These are phyloP conservation scores for Drosophila rufa DNA, from an alignment of 1,140 invertebrate species.

Conservation along the genomic window DNA sequence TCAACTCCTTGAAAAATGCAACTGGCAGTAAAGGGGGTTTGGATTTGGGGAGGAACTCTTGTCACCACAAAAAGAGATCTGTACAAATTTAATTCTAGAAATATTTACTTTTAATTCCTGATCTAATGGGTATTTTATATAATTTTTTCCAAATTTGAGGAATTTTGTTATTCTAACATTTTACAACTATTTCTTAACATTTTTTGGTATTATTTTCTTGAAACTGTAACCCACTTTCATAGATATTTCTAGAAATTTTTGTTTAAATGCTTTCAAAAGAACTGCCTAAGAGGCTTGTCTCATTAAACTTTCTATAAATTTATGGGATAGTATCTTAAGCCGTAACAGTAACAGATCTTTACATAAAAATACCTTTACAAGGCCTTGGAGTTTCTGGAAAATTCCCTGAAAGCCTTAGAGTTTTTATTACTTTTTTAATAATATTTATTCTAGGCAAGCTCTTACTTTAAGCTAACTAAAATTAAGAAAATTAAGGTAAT, in stretches of 20 bases:
- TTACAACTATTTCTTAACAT: neutral
- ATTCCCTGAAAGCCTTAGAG: neutral
- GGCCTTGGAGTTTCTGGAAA: neutral
- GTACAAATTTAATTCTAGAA: too few species aligned
- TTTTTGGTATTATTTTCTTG: neutral
- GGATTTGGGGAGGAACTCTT: neutral
- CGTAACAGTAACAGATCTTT: too few species aligned
- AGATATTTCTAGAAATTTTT: neutral
- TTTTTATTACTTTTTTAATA: too few species aligned
- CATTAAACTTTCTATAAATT: neutral
- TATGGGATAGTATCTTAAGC: neutral
- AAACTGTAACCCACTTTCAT: neutral
- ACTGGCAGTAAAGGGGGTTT: neutral
- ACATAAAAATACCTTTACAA: neutral
- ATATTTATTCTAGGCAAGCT: too few species aligned
- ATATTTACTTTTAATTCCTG: too few species aligned
- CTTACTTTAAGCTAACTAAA: neutral
- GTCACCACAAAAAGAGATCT: too few species aligned
- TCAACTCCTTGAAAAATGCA: constrained; percentile 27
- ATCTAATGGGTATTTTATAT: too few species aligned
- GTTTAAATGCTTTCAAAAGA: neutral
- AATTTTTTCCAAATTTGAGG: too few species aligned
- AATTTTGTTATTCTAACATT: too few species aligned
- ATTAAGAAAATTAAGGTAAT: too few species aligned
- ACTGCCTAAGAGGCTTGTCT: neutral